Conservation (phyloP, 2,797 vertebrate genomes). For the Dicrostonyx torquatus region DNA sequence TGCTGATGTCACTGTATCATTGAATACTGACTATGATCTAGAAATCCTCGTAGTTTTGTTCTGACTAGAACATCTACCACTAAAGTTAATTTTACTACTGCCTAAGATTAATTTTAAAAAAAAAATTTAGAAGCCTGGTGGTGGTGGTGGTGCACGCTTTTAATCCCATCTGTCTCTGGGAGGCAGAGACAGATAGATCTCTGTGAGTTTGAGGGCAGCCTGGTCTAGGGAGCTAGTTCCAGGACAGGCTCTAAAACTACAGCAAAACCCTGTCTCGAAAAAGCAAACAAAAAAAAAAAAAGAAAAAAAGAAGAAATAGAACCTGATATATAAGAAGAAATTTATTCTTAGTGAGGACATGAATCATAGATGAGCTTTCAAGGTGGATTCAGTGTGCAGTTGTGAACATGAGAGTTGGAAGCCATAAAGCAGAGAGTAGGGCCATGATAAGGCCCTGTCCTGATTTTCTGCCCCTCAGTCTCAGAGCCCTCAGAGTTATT, state of each 20-base stretch:
- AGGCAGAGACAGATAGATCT: too few relatives aligned
- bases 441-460: neutral
- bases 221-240: too few relatives aligned
- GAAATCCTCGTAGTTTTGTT: slow-evolving; percentile 42
- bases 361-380: slow-evolving; percentile 25
- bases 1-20: slow-evolving; percentile 53
- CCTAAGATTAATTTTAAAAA: neutral
- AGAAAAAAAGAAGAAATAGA: neutral
- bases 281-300: too few relatives aligned
- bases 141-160: too few relatives aligned
- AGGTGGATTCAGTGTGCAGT: neutral
- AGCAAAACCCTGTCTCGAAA: too few relatives aligned
- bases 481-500: slow-evolving; percentile 53
- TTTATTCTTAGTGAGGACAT: slow-evolving; percentile 31
- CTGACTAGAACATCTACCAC: slow-evolving; percentile 28
- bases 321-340: slow-evolving; percentile 38
- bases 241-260: too few relatives aligned
- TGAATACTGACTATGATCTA: slow-evolving; percentile 61
- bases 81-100: slow-evolving; percentile 51
- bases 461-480: slow-evolving; percentile 37
- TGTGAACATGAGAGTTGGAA: neutral
- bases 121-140: neutral
- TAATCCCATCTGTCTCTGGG: too few relatives aligned
- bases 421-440: neutral
- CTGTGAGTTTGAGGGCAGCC: too few relatives aligned